A percentile compares a stretch with the other conserved stretches of the same genome.
phyloP scores from a whole-genome alignment of 1,140 invertebrate genomes.

The Cotesia chilonis region DNA sequence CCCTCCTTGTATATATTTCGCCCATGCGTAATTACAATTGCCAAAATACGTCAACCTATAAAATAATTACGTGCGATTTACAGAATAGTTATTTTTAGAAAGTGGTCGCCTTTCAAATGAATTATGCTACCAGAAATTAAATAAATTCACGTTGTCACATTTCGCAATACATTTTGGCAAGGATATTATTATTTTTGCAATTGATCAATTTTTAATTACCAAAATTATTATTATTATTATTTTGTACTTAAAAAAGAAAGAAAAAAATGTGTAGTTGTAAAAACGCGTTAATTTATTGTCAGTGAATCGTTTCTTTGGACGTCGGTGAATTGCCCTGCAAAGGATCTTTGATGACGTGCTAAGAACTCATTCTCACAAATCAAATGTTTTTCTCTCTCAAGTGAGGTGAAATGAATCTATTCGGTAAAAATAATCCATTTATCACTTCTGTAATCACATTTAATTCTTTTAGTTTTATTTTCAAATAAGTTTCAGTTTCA shows the following conservation, averaged over 20 bases:
- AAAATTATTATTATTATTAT: background rate
- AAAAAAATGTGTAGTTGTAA: background rate
- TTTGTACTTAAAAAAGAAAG: background rate
- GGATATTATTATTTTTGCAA: background rate
- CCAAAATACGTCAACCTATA: too few relatives aligned
- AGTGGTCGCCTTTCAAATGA: background rate
- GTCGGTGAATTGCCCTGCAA: conserved; percentile 20
- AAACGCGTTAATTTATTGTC: conserved; percentile 28
- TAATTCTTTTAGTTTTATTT: background rate
- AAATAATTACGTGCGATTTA: too few relatives aligned
- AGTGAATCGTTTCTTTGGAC: background rate
- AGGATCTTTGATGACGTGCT: conserved; percentile 31
- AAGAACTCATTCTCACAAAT: conserved; percentile 29
- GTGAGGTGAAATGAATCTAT: conserved; percentile 9
- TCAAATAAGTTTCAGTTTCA: too few relatives aligned
- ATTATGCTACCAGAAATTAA: background rate
- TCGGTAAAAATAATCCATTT: background rate
- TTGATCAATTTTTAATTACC: background rate
- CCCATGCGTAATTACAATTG: too few relatives aligned
- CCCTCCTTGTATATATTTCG: too few relatives aligned
- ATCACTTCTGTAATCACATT: background rate
- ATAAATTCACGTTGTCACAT: background rate
- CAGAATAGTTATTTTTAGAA: background rate
- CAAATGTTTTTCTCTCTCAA: conserved; percentile 12
- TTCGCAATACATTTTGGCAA: background rate